Evolutionary conservation across 2,113 vertebrate genomes (phyloP).

Genomic region (Halcyon senegalensis): DNA sequence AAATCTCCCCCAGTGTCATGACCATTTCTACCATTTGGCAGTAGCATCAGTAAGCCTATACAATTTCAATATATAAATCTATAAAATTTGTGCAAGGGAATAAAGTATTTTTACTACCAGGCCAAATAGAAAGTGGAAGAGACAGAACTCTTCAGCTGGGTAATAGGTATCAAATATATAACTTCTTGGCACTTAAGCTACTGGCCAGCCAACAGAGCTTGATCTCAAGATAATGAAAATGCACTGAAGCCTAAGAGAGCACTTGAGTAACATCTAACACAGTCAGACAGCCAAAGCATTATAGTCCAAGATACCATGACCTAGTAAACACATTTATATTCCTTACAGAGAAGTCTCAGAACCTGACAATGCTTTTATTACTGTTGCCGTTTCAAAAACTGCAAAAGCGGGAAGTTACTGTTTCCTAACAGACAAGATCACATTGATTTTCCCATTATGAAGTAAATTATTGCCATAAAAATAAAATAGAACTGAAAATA

Average conservation of each 20-base stretch:
- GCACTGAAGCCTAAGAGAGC: slow-evolving; percentile 20
- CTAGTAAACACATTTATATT: slow-evolving; percentile 1
- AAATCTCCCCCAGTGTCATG: background rate
- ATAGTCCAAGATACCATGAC: background rate
- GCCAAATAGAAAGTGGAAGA: background rate
- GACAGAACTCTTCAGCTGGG: background rate
- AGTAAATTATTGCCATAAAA: background rate
- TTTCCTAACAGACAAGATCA: background rate
- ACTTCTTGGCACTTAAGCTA: background rate
- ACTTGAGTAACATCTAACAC: background rate
- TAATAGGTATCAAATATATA: background rate
- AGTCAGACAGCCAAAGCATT: background rate
- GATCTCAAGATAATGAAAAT: slow-evolving; percentile 20
- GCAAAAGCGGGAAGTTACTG: background rate
- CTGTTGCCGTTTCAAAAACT: background rate
- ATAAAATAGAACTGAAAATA: background rate
- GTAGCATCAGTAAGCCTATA: background rate
- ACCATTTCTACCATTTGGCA: background rate
- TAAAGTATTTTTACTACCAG: background rate
- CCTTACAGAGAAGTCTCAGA: background rate
- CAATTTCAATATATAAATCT: background rate
- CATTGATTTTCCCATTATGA: background rate
- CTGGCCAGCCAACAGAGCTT: background rate
- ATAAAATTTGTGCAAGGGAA: background rate
- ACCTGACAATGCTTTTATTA: background rate